Conservation (phyloP, 2,113 vertebrate genomes). For the Semnopithecus entellus region DNA sequence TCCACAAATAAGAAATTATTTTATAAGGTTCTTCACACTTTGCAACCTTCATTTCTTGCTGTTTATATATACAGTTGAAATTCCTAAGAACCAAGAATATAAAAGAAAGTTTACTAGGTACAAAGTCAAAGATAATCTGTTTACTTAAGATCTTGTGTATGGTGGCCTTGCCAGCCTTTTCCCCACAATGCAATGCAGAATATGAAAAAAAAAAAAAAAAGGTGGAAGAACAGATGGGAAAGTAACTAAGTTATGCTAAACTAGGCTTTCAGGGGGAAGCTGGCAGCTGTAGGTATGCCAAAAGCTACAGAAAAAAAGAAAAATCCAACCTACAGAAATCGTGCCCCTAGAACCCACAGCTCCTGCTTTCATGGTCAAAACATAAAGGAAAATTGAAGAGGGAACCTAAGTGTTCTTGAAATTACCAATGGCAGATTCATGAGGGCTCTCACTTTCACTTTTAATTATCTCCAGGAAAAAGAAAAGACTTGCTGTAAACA, state of each 20-base stretch:
- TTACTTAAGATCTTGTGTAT: not conserved
- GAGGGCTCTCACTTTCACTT: not conserved
- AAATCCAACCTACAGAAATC: conserved; percentile 21
- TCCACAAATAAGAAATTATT: not conserved
- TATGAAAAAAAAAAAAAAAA: not conserved
- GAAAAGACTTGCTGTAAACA: not conserved
- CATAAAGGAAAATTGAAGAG: not conserved
- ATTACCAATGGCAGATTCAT: not conserved
- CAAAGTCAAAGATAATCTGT: not conserved
- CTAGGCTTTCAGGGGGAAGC: not conserved
- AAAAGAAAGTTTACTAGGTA: not conserved
- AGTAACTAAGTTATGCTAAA: conserved; percentile 26
- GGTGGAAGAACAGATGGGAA: conserved; percentile 41
- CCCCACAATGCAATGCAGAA: not conserved
- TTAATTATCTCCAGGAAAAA: not conserved
- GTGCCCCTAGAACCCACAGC: not conserved
- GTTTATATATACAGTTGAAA: not conserved
- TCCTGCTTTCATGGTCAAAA: not conserved
- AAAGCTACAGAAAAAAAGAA: not conserved
- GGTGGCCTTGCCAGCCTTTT: not conserved
- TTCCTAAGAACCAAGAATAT: not conserved
- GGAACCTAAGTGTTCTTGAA: not conserved
- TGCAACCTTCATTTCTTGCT: not conserved
- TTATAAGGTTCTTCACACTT: not conserved
- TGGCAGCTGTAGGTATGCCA: not conserved